Percentiles rank a stretch among this genome's conserved stretches.
These are phyloP conservation scores for Cichlasoma orientale DNA, from an alignment of 2,797 vertebrate genomes.

Conservation along the genomic window DNA sequence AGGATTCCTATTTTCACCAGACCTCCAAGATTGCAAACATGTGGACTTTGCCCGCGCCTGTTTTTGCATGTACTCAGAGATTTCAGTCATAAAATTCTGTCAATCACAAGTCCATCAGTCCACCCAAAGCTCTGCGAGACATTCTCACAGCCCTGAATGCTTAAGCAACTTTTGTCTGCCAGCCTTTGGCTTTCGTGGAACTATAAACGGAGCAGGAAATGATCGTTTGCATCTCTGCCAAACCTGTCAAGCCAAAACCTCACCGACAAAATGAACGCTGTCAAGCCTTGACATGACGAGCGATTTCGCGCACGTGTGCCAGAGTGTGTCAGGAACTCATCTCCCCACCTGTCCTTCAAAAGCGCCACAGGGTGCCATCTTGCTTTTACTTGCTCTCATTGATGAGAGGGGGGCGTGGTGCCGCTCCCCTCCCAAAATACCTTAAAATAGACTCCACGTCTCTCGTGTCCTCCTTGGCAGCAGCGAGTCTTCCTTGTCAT, in stretches of 20 bases:
- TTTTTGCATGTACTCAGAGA: constrained; percentile 27
- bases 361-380: constrained; percentile 71
- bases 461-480: constrained; percentile 71
- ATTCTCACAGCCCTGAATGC: constrained; percentile 24
- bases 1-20: constrained; percentile 23
- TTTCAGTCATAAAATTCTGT: constrained; percentile 41
- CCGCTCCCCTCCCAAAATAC: constrained; percentile 55
- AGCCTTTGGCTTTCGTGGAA: constrained; percentile 77
- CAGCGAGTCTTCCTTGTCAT: constrained; percentile 77
- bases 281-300: constrained; percentile 68
- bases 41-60: constrained; percentile 35
- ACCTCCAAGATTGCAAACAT: constrained; percentile 26
- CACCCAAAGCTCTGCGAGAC: constrained; percentile 8
- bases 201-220: constrained; percentile 69
- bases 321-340: constrained; percentile 76
- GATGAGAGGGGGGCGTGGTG: constrained; percentile 60
- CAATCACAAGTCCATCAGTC: constrained; percentile 41
- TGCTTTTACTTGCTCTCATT: constrained; percentile 64
- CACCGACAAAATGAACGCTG: constrained; percentile 76
- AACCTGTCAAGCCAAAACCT: constrained; percentile 76
- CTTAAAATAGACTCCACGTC: constrained; percentile 74
- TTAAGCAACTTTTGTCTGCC: constrained; percentile 54
- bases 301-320: constrained; percentile 65
- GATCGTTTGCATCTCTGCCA: constrained; percentile 84
- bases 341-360: constrained; percentile 72